A percentile compares a stretch with the other conserved stretches of the same genome.
Evolutionary conservation across 1,140 invertebrate species (phyloP).

Genomic region (Lepidotrigona ventralis): DNA sequence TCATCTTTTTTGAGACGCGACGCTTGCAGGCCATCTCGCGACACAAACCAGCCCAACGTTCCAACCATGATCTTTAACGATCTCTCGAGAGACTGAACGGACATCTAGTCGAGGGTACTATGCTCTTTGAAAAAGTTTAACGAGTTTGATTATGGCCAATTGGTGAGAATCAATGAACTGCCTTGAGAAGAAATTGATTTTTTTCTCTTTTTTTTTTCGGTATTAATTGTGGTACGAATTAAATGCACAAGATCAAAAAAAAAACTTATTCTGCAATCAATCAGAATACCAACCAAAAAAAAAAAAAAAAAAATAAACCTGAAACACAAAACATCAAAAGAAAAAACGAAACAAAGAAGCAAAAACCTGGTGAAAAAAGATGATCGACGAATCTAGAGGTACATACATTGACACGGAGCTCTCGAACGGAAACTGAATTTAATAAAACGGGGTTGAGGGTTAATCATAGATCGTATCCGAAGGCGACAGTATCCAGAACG

Average conservation of each 20-base stretch:
- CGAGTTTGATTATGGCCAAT: constrained; percentile 9
- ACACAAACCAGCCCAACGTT: neutral
- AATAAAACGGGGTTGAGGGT: neutral
- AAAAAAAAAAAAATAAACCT: no score
- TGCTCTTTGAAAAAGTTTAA: neutral
- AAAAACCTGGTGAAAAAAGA: no score
- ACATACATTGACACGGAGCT: neutral
- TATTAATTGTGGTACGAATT: no score
- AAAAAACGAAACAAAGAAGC: no score
- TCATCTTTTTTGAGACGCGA: constrained; percentile 7
- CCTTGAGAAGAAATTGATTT: neutral
- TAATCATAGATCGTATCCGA: constrained; percentile 21
- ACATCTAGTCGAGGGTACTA: neutral
- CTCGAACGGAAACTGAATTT: neutral
- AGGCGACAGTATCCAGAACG: constrained; percentile 10
- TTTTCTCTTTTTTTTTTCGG: neutral
- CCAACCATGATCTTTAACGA: neutral
- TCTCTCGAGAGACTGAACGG: neutral
- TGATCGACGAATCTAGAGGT: no score
- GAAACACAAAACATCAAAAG: no score
- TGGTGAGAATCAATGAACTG: neutral
- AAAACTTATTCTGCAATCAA: no score
- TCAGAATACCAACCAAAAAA: no score
- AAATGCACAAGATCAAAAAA: no score
- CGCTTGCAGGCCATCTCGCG: neutral